Evolutionary conservation across 53 echinoderm and acorn worm species (phyloP), one percentile per base, ranked within the genome.

Genomic region (Apostichopus leukothele): DNA sequence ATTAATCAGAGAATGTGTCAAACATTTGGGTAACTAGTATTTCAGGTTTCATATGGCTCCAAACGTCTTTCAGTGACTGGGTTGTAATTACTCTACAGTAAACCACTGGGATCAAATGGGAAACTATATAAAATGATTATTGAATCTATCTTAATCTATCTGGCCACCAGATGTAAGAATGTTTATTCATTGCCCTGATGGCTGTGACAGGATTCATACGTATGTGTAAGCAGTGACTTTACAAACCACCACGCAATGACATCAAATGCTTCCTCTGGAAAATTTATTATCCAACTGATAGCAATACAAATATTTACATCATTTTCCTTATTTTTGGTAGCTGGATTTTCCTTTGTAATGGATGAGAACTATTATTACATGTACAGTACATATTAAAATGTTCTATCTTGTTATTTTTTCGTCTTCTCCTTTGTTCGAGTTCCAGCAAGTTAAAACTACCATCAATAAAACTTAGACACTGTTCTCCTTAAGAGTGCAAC

Each of bases 261-360:
- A 39, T 27, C 50, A 23, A n/a, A 25, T 81, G 54, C 81, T 81
- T 81, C 20, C 25, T 59, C 59, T 57, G 54, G 21, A 81, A 16
- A 2, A 18, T 22, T 81, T 21, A 57, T 57, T 81, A 53, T 23
- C 18, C 9, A 59, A 81, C 81, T 59, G 59, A 81, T 53, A 59
- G 59, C 21, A 57, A 81, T 57, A 57, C 54, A 54, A 55, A 81
- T 81, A 81, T 81, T 81, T 52, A 81, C 81, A 59, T 81, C 71
- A 71, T 71, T 71, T 39, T 71, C 71, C 20, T 71, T 81, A 81
- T 80, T 80, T 39, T 80, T 80, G 54, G 53, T 77, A 51, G 51
- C 77, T 77, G 77, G 77, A 57, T 57, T 57, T 57, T 57, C 57
- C 57, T 57, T 9, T 57, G 10, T 68, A 68, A 68, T 68, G 19